These are phyloP conservation scores for Dynastes tityus DNA, from an alignment of 2,888 invertebrate species.

Conservation along the genomic window DNA sequence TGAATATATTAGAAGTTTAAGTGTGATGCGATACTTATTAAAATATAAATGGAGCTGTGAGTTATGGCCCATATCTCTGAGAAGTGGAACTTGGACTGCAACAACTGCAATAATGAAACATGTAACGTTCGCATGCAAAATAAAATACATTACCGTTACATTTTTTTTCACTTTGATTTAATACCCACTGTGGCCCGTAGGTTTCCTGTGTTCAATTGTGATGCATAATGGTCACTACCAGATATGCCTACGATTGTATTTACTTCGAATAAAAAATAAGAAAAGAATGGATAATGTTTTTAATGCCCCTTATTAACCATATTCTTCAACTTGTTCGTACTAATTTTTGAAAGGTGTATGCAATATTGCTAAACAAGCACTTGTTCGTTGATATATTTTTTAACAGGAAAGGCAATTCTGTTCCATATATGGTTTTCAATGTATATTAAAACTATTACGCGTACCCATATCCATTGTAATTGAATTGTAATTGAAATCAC, in stretches of 20 bases:
- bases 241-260: slow-evolving; percentile 32
- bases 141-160: slow-evolving; percentile 40
- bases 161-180: slow-evolving; percentile 36
- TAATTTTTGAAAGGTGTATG: too few species aligned
- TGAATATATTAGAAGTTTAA: slow-evolving; percentile 51
- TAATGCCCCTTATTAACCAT: background rate
- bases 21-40: slow-evolving; percentile 49
- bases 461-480: too few species aligned
- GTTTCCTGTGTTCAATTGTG: slow-evolving; percentile 18
- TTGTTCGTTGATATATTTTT: background rate
- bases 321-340: too few species aligned
- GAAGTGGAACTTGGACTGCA: slow-evolving; percentile 38
- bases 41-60: slow-evolving; percentile 44
- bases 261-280: slow-evolving; percentile 6
- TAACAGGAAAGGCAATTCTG: background rate
- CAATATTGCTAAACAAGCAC: too few species aligned
- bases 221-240: slow-evolving; percentile 27
- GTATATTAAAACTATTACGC: background rate
- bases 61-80: slow-evolving; percentile 38
- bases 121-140: slow-evolving; percentile 38
- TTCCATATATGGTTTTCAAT: background rate
- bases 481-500: too few species aligned
- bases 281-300: slow-evolving; percentile 8
- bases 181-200: slow-evolving; percentile 21
- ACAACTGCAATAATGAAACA: slow-evolving; percentile 41